A percentile compares a stretch with the other conserved stretches of the same genome.
These are phyloP conservation scores for Melinopterus prodromus DNA, from an alignment of 2,888 invertebrate genomes.

Conservation along the genomic window DNA sequence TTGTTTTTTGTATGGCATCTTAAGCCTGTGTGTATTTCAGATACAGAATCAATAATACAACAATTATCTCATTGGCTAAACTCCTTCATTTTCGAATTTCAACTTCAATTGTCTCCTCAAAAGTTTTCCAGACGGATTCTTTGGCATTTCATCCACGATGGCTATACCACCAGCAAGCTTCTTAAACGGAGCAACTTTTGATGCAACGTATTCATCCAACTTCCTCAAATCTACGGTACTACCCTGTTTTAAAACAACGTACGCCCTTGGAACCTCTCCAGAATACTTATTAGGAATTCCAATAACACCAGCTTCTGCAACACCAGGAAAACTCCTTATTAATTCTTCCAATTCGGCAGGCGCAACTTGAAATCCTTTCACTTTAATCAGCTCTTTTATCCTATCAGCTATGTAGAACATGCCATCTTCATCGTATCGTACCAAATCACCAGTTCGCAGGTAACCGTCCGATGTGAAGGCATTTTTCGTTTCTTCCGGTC, in stretches of 20 bases:
- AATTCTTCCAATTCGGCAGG: conserved; percentile 85
- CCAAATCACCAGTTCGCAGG: conserved; percentile 75
- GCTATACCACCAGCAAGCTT: conserved; percentile 71
- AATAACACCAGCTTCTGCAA: conserved; percentile 83
- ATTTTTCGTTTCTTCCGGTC: conserved; percentile 75
- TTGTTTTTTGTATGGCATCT: too few species aligned
- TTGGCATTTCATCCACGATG: conserved; percentile 75
- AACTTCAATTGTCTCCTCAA: conserved; percentile 67
- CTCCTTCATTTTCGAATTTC: conserved; percentile 43
- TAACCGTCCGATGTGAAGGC: conserved; percentile 73
- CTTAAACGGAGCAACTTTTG: conserved; percentile 78
- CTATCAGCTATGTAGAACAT: conserved; percentile 77
- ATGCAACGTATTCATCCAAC: conserved; percentile 68
- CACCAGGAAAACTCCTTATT: conserved; percentile 73
- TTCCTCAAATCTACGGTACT: conserved; percentile 62
- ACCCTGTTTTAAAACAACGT: conserved; percentile 65
- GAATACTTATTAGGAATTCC: conserved; percentile 72
- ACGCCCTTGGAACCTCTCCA: conserved; percentile 80
- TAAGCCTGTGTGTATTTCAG: too few species aligned
- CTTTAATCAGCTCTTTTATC: conserved; percentile 83
- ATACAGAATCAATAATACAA: too few species aligned
- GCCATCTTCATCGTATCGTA: conserved; percentile 69
- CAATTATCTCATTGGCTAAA: not conserved
- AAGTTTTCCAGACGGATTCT: conserved; percentile 81
- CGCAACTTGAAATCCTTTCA: conserved; percentile 77